phyloP scores from a whole-genome alignment of 1,140 invertebrate genomes.

The Cyphomyrmex costatus region DNA sequence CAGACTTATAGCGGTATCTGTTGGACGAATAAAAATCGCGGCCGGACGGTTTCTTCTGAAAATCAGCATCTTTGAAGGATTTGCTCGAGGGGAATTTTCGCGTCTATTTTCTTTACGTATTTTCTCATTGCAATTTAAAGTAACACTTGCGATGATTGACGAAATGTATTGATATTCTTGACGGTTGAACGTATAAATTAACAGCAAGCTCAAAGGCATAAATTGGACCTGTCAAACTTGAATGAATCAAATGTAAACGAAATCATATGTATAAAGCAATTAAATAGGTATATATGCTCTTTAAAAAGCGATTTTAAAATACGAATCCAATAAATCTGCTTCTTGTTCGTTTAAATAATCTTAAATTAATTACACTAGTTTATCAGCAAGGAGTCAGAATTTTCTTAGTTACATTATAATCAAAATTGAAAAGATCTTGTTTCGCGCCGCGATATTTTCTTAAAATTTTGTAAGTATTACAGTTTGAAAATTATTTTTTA shows the following conservation, averaged over 20 bases:
- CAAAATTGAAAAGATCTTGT: no score
- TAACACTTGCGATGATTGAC: not conserved
- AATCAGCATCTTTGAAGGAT: not conserved
- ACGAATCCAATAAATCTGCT: not conserved
- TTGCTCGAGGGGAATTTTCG: not conserved
- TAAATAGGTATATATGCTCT: not conserved
- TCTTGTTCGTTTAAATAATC: not conserved
- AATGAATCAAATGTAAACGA: not conserved
- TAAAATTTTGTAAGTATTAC: no score
- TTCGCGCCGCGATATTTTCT: no score
- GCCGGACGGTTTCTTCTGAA: not conserved
- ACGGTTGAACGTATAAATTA: not conserved
- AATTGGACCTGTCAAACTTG: not conserved
- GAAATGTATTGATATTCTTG: no score
- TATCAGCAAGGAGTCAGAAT: no score
- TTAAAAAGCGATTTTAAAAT: not conserved
- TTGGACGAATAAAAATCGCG: slow-evolving; percentile 12
- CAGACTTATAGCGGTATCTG: not conserved
- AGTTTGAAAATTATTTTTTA: no score
- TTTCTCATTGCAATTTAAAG: not conserved
- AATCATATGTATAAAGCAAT: not conserved
- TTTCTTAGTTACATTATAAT: no score
- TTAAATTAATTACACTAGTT: not conserved
- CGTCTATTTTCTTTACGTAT: not conserved
- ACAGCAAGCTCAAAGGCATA: not conserved